These are phyloP conservation scores for Strongylocentrotus purpuratus DNA, from an alignment of 35 echinoderm and acorn worm species.

Conservation along the genomic window DNA sequence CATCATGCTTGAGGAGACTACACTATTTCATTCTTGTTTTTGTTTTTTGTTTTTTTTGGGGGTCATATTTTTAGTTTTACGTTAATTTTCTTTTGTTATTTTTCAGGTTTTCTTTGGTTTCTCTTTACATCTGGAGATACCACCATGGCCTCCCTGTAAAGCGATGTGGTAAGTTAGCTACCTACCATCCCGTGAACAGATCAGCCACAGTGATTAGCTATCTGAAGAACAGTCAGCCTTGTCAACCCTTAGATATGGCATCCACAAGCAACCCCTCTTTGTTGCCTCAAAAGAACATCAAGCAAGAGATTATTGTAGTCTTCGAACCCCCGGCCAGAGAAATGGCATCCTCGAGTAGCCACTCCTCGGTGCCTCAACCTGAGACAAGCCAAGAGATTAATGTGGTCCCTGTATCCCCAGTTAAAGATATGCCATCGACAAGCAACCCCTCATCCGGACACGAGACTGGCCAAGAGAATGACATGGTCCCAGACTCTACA, in stretches of 20 bases:
- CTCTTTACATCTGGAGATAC: background rate
- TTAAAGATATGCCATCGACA: background rate
- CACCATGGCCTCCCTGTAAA: conserved; percentile 26
- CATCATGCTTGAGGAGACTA: too few species aligned
- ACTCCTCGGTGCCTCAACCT: background rate
- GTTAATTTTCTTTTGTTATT: background rate
- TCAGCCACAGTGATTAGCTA: conserved; percentile 53
- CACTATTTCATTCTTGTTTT: too few species aligned
- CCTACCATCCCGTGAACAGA: conserved; percentile 35
- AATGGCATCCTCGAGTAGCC: background rate
- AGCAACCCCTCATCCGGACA: background rate
- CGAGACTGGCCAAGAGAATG: too few species aligned
- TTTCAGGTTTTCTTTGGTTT: conserved; percentile 27
- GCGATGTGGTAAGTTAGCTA: conserved; percentile 24
- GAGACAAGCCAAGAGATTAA: background rate
- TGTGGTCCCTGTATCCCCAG: background rate
- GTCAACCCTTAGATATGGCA: background rate
- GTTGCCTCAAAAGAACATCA: background rate
- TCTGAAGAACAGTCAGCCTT: conserved; percentile 28
- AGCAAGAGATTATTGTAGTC: background rate
- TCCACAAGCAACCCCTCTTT: background rate
- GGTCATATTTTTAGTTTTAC: background rate
- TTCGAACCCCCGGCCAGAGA: background rate
- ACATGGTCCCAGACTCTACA: background rate
- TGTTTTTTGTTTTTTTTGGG: too few species aligned